phyloP scores from a whole-genome alignment of 2,113 vertebrate species.

The Poecilia latipinna region DNA sequence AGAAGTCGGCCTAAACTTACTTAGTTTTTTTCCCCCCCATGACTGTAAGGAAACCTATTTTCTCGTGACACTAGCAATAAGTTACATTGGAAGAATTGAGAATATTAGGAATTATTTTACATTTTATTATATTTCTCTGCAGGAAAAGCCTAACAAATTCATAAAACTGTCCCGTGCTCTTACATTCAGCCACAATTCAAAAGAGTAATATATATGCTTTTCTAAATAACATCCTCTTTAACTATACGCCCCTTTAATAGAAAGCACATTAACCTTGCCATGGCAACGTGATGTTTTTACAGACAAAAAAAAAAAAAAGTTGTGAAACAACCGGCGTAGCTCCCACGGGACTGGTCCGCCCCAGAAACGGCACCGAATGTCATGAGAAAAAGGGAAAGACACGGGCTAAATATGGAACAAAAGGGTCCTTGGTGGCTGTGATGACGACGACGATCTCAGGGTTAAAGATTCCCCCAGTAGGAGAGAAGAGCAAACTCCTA shows the following conservation, averaged over 20 bases:
- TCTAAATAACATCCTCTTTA: conserved; percentile 13
- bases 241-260: not conserved
- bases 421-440: conserved; percentile 51
- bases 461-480: conserved; percentile 64
- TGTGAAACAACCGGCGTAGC: conserved; percentile 35
- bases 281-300: conserved; percentile 35
- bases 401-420: conserved; percentile 67
- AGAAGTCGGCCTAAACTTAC: too few species aligned
- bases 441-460: conserved; percentile 50
- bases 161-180: not conserved
- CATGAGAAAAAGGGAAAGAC: conserved; percentile 72
- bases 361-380: conserved; percentile 68
- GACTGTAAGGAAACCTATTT: not conserved
- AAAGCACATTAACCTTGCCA: conserved; percentile 44
- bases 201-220: not conserved
- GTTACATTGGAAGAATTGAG: not conserved
- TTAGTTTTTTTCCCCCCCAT: not conserved
- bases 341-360: conserved; percentile 48
- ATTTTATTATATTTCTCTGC: not conserved
- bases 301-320: conserved; percentile 2
- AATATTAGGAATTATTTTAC: not conserved
- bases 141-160: not conserved
- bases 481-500: conserved; percentile 65
- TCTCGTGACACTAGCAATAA: not conserved
- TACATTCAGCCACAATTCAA: not conserved